Percentiles rank a stretch among this genome's conserved stretches.
Conservation (phyloP, 2,888 invertebrate species). For the Sialis lutaria region DNA sequence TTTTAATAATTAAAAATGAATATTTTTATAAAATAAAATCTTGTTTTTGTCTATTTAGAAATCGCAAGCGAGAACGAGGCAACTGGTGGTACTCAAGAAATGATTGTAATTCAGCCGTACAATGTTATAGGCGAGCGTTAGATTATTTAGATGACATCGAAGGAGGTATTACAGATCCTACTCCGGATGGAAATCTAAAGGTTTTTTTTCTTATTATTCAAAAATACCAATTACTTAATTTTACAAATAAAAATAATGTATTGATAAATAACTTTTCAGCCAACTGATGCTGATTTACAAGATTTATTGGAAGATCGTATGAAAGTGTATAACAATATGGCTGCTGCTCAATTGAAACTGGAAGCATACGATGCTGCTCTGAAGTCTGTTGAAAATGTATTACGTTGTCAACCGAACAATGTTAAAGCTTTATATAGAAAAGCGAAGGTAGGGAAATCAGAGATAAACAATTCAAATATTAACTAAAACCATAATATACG, state of each 20-base stretch:
- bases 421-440: slow-evolving; percentile 83
- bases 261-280: slow-evolving; percentile 14
- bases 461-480: no score
- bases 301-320: slow-evolving; percentile 60
- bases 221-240: no score
- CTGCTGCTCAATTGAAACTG: slow-evolving; percentile 79
- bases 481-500: no score
- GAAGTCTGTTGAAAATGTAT: slow-evolving; percentile 64
- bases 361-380: slow-evolving; percentile 73
- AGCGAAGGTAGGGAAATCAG: slow-evolving; percentile 50
- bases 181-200: slow-evolving; percentile 26
- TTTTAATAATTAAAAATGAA: no score
- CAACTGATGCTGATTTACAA: slow-evolving; percentile 39
- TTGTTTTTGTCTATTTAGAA: slow-evolving; percentile 25
- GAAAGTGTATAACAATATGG: slow-evolving; percentile 80
- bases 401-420: slow-evolving; percentile 71
- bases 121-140: slow-evolving; percentile 70
- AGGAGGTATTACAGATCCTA: slow-evolving; percentile 40
- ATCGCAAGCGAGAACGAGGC: slow-evolving; percentile 65
- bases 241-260: no score
- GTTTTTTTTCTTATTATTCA: not conserved
- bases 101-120: slow-evolving; percentile 66
- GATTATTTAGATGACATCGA: slow-evolving; percentile 62
- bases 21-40: no score
- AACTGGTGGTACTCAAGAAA: slow-evolving; percentile 81